Conservation (phyloP, 2,797 vertebrate genomes). For the Taenioides sp. region DNA sequence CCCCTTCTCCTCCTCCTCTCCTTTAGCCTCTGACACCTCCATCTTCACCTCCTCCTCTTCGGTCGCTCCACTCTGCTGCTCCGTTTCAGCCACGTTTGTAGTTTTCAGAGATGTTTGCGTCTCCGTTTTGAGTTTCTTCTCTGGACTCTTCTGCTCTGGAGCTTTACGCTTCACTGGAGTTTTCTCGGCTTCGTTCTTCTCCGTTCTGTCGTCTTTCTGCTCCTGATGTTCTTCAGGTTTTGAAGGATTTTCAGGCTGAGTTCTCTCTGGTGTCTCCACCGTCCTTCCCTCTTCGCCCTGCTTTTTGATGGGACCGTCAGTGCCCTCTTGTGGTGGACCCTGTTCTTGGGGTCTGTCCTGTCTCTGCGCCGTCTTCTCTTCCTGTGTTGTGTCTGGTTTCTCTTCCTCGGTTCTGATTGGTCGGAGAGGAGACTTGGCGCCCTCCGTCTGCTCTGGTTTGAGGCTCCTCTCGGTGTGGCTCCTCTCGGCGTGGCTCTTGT, state of each 20-base stretch:
- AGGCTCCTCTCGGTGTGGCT: not conserved
- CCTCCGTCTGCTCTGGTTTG: conserved; percentile 38
- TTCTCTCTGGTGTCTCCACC: not conserved
- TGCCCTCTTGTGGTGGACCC: not conserved
- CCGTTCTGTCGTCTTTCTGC: not conserved
- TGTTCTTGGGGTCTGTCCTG: conserved; percentile 83
- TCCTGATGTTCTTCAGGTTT: not conserved
- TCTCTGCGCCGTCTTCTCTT: conserved; percentile 62
- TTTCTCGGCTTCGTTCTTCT: not conserved
- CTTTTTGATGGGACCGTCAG: not conserved
- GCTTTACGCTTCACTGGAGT: conserved; percentile 2
- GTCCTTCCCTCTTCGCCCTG: not conserved
- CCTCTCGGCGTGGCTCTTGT: not conserved
- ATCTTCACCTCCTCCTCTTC: not conserved
- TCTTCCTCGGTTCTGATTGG: conserved; percentile 18
- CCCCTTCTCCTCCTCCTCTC: conserved; percentile 38
- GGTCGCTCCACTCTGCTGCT: not conserved
- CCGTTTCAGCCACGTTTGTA: not conserved
- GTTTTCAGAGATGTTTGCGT: not conserved
- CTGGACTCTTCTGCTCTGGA: not conserved
- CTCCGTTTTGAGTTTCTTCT: conserved; percentile 3
- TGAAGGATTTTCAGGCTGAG: not conserved
- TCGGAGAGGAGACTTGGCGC: conserved; percentile 74
- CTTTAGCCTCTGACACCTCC: not conserved
- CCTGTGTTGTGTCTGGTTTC: not conserved